Base-by-base conservation (phyloP, 2,113 vertebrate genomes). In the Apodemus sylvaticus region DNA sequence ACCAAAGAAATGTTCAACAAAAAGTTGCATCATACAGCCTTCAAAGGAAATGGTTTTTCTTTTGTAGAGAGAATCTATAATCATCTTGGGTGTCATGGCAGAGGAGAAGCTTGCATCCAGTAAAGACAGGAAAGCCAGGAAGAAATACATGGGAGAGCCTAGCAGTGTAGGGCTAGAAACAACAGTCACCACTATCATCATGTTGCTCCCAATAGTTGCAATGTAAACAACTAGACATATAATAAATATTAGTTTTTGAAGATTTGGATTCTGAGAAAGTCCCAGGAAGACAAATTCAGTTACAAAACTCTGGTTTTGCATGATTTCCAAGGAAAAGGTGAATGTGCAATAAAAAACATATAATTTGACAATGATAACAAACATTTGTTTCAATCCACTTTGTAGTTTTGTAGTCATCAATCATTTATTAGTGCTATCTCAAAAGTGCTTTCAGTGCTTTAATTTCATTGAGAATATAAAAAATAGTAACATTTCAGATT, bases 81-180 rank as follows among this genome's bases (percentile, higher is more conserved):
- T 86, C 93, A 97, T 97, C 86, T 97, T 98, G 0, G 98, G 97
- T 8, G 96, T 96, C 55, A 94, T 97, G 66, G 94, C 95, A 0
- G 62, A 97, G 7, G 96, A 98, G 58, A 90, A 96, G n/a, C 96
- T 96, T 0, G 95, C 96, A 94, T 98, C 98, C 48, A 97, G 73
- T 39, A 97, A 97, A 3, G 98, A 96, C 55, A 97, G 60, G 45
- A 91, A 97, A 66, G 89, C 95, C 10, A 98, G 95, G 39, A 98
- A 97, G 82, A 97, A 97, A 73, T 97, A 98, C 96, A 97, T 98
- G 45, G 98, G 97, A 24, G 68, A 92, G 0, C n/a, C 68, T 34
- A 82, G 90, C 53, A 94, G 91, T 6, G 24, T 79, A 51, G 90
- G 93, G 70, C 93, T 97, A 36, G 77, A 58, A 12, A 79, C 92